Base-by-base conservation (phyloP, 2,888 invertebrate species). In the Sialis lutaria region DNA sequence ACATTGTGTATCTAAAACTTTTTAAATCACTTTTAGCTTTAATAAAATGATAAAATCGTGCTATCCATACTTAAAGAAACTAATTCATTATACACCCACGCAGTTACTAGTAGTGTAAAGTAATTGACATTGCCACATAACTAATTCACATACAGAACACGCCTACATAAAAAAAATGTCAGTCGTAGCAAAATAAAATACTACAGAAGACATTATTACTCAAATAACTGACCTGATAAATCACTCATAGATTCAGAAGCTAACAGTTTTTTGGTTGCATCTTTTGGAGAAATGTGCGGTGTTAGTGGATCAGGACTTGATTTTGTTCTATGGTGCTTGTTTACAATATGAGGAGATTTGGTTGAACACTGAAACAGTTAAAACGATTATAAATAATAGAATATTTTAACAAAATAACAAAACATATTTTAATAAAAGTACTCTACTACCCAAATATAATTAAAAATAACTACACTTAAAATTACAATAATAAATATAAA, bases 321-420 rank as follows among this genome's bases (percentile, higher is more conserved):
- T 58, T 77, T 77, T 46, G 77, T 75, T 51, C 77, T 69, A 54
- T 77, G 77, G 57, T 78, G 77, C 33, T 73, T 73, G 50, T 68
- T 47, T 33, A 47, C 47, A 35, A 47, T 47, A 32, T 47, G 47
- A 10, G 42, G 47, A 7, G 47, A 32, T 47, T 47, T 47, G n/a
- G 47, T 31, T 12, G 22, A 40, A 32, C 45, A 45, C 45, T 45
- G 45, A 6, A 45, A 45, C 37, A 12, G 13, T 40, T 13, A 40
- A 40, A 40, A 9, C 6, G n/a, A 8, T 9, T 40, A 13, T 6
- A 10, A 40, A 6, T 40, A 6, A 6, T 40, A 10, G 40, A 40
- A 40, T 40, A 40, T 13, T 22, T 6, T 6, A 40, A 10, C 10
- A 40, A 40, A 40, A n/a, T 10, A 40, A 40, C 2, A 40, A 40